Evolutionary conservation across 2,888 invertebrate species (phyloP), one percentile per base, ranked within the genome.

Genomic region (Danaus chrysippus): DNA sequence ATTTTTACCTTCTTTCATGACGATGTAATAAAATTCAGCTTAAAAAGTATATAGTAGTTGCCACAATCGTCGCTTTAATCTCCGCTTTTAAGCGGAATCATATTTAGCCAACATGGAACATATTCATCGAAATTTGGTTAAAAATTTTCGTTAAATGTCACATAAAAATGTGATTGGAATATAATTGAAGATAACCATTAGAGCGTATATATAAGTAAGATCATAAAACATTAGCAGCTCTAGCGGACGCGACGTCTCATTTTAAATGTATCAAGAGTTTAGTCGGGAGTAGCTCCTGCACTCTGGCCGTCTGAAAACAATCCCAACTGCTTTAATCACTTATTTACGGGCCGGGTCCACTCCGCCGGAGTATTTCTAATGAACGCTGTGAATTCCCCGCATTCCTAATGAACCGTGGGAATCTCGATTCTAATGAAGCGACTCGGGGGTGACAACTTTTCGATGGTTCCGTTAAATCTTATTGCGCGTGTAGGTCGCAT

Each of bases 21-120:
- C 80, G 79, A 83, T 79, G 89, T 89, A 90, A 91, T 91, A 90
- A 91, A 91, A 90, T 87, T 88, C 90, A 89, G 90, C 90, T 91
- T 91, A 91, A 84, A 82, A 84, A 65, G 67, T 67, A 63, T 54
- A 83, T 80, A 80, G 79, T 70, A 69, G 70, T 70, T 68, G 65
- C 66, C 63, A 63, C 67, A 64, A 64, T 61, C 65, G 58, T 61
- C 63, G 66, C 64, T 67, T 70, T 70, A 66, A 64, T 56, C 59
- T 61, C 42, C 23, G 23, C 23, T 5, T 34, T 34, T 34, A 34
- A 64, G 61, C 56, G 59, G 23, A 59, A 34, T 17, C 41, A n/a
- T 58, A 13, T 19, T 17, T 54, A 62, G 15, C 15, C 23, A 19
- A 58, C 54, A 41, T 61, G 15, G 23, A 34, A 44, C 17, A 54